Base-by-base conservation (phyloP, 1,140 invertebrate genomes). In the Frieseomelitta varia region DNA sequence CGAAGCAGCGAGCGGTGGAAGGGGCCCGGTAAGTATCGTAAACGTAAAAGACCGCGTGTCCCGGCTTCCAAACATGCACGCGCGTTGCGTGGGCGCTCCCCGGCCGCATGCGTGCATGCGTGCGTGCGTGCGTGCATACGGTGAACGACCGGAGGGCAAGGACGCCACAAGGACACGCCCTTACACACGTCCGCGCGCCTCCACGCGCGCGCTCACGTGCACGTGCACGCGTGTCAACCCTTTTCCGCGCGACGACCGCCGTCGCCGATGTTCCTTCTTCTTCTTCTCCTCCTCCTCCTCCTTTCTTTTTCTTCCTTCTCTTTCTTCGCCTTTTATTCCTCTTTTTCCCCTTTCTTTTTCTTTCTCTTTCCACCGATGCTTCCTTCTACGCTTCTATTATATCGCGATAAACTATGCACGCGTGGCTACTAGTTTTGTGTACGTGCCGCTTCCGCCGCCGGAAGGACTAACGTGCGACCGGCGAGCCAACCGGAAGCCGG, bases 131-230 rank as follows among this genome's bases (percentile, higher is more conserved):
- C 89, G 85, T 90, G 88, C 86, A 85, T 85, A 85, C 92, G 94
- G 93, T 95, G 91, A 94, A 93, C 90, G 94, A 94, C 92, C 92
- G 91, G 87, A 92, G 91, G 92, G 92, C 94, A 95, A 95, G 94
- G 93, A 94, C 93, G 94, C 88, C 90, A 92, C 93, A 94, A 94
- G 93, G 94, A 94, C 93, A 94, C 91, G 90, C 88, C 87, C 88
- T 84, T 82, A 84, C 85, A 89, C 80, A 68, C 77, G 86, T 86
- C 80, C 79, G 75, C 68, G 47, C 58, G 74, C 78, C 61, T 53
- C 34, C 65, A 79, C 71, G 56, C 53, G 74, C 67, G 63, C 79
- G 79, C 71, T 79, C 68, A 67, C 73, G 74, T 80, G 53, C 81
- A 58, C 79, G 74, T 51, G 53, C 67, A 56, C 83, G 77, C 83